Conservation (phyloP, 2,888 invertebrate species). For the Drosophila melanosoma region DNA sequence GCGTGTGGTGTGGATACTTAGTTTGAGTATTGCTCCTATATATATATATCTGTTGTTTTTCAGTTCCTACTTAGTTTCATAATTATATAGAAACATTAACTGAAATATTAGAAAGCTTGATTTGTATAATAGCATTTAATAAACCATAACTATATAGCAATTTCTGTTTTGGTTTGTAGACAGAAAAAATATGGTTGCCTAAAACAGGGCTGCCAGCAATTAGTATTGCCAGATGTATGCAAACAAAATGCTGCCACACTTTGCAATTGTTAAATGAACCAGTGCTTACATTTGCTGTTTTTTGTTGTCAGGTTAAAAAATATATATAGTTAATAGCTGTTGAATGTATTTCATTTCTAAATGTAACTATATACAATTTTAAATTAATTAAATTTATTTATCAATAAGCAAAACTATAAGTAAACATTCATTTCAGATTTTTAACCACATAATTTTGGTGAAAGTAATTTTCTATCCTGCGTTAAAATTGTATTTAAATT, state of each 20-base stretch:
- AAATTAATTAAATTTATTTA: background rate
- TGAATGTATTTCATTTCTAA: background rate
- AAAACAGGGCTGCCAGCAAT: slow-evolving; percentile 48
- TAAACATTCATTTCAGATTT: background rate
- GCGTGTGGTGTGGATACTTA: slow-evolving; percentile 46
- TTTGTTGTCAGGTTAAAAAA: background rate
- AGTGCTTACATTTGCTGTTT: background rate
- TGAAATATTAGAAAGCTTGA: slow-evolving; percentile 42
- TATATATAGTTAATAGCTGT: background rate
- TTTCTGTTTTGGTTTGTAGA: slow-evolving; percentile 67
- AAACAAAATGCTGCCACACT: slow-evolving; percentile 8
- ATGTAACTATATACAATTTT: background rate
- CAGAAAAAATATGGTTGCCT: slow-evolving; percentile 72
- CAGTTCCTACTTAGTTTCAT: slow-evolving; percentile 50
- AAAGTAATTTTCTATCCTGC: background rate
- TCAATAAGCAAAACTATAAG: background rate
- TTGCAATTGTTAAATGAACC: background rate
- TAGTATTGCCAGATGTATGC: slow-evolving; percentile 26
- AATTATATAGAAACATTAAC: slow-evolving; percentile 44
- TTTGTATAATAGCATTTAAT: slow-evolving; percentile 48
- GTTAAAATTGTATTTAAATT: background rate
- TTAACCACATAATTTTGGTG: background rate
- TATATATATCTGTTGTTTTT: slow-evolving; percentile 33
- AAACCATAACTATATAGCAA: slow-evolving; percentile 45
- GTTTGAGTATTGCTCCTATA: slow-evolving; percentile 37